Evolutionary conservation across 2,888 invertebrate genomes (phyloP).

Genomic region (Geotrupes spiniger): DNA sequence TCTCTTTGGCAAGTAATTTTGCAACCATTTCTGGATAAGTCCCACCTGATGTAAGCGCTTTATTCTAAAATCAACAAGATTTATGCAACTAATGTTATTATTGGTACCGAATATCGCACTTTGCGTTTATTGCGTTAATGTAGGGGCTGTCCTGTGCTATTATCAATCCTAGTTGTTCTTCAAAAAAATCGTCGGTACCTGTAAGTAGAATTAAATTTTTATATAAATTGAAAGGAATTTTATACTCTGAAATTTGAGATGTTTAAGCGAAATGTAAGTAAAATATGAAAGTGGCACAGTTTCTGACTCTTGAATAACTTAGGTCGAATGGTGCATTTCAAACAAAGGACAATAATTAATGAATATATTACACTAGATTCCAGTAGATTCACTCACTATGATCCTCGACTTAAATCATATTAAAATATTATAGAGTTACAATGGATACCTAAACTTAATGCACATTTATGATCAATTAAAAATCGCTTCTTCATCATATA

Average conservation of each 20-base stretch:
- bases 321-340: too few relatives aligned
- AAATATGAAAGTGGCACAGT: too few relatives aligned
- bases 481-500: constrained; percentile 70
- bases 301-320: too few relatives aligned
- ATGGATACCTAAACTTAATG: constrained; percentile 66
- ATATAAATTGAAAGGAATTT: background rate
- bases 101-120: constrained; percentile 57
- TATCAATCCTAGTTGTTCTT: constrained; percentile 76
- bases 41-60: constrained; percentile 81
- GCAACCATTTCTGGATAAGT: constrained; percentile 78
- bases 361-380: too few relatives aligned
- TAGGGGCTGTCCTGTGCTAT: constrained; percentile 76
- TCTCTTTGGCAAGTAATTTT: constrained; percentile 70
- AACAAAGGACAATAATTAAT: too few relatives aligned
- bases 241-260: too few relatives aligned
- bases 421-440: too few relatives aligned
- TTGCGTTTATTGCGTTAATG: constrained; percentile 69
- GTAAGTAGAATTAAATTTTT: constrained; percentile 27
- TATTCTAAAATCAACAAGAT: constrained; percentile 56
- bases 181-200: constrained; percentile 74
- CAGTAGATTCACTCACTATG: too few relatives aligned
- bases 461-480: constrained; percentile 65
- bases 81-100: constrained; percentile 6
- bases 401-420: too few relatives aligned
- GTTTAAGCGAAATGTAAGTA: too few relatives aligned